Percentiles rank a stretch among this genome's conserved stretches.
These are phyloP conservation scores for Himalopsyche anomala DNA, from an alignment of 2,888 invertebrate genomes.

Conservation along the genomic window DNA sequence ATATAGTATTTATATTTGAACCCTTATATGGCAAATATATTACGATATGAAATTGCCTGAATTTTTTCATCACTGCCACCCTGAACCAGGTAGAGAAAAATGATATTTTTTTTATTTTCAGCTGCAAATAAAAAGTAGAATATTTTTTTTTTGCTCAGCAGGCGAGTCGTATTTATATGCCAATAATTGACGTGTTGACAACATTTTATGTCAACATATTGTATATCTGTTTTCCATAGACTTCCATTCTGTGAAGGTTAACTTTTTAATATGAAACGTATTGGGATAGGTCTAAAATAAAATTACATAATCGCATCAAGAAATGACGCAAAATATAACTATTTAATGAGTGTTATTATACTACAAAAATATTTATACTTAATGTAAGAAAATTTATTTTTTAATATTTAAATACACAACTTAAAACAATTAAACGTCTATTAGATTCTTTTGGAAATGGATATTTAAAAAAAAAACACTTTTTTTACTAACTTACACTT, in stretches of 20 bases:
- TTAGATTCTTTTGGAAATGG: no score
- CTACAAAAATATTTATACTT: no score
- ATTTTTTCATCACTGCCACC: no score
- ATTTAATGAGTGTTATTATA: neutral
- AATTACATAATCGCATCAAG: neutral
- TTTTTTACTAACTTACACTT: no score
- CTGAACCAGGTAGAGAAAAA: no score
- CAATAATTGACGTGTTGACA: slow-evolving; percentile 18
- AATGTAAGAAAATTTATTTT: no score
- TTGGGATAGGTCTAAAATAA: slow-evolving; percentile 14
- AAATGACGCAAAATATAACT: neutral
- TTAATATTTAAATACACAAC: no score
- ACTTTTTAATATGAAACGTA: slow-evolving; percentile 49
- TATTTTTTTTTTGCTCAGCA: neutral
- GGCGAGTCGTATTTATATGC: neutral
- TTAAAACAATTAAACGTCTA: no score
- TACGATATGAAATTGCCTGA: no score
- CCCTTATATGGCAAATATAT: no score
- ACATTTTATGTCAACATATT: neutral
- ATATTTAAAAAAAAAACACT: no score
- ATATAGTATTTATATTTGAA: no score
- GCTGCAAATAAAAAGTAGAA: neutral
- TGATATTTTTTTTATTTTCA: neutral
- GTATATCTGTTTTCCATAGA: neutral
- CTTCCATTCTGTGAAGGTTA: slow-evolving; percentile 46